Percentiles rank a stretch among this genome's conserved stretches.
phyloP scores from a whole-genome alignment of 2,797 vertebrate genomes.

The Babyrousa celebensis region DNA sequence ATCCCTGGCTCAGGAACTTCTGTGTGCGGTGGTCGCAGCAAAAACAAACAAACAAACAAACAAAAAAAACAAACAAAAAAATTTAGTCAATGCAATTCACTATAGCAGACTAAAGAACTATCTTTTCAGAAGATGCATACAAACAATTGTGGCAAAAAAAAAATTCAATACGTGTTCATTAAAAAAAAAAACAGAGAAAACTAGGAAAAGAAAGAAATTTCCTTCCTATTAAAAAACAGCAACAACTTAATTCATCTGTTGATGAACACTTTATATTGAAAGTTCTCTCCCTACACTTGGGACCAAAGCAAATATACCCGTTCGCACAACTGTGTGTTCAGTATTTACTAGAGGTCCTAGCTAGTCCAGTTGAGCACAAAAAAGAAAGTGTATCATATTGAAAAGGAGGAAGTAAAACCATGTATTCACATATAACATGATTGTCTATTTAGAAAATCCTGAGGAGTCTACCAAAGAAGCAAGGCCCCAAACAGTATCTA shows the following conservation, averaged over 20 bases:
- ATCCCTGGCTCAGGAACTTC: neutral
- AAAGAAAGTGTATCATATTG: neutral
- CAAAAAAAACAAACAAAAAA: neutral
- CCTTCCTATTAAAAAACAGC: neutral
- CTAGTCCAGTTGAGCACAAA: neutral
- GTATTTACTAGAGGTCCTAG: neutral
- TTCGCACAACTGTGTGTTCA: neutral
- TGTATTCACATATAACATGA: neutral
- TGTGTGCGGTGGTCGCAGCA: too few species aligned
- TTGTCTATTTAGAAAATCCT: constrained; percentile 10
- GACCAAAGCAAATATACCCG: neutral
- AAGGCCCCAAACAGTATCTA: neutral
- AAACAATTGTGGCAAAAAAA: constrained; percentile 11
- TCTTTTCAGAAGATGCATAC: neutral
- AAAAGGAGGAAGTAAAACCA: constrained; percentile 21
- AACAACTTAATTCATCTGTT: too few species aligned
- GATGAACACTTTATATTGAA: neutral
- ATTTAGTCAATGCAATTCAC: neutral
- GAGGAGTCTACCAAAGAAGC: constrained; percentile 6
- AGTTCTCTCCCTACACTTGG: neutral
- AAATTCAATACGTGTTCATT: neutral
- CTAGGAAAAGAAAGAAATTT: neutral
- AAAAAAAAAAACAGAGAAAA: neutral
- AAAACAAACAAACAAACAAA: too few species aligned
- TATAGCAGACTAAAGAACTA: constrained; percentile 17